phyloP scores from a whole-genome alignment of 92 coral and sea anemone species.

The Parazoanthus atlanticus region DNA sequence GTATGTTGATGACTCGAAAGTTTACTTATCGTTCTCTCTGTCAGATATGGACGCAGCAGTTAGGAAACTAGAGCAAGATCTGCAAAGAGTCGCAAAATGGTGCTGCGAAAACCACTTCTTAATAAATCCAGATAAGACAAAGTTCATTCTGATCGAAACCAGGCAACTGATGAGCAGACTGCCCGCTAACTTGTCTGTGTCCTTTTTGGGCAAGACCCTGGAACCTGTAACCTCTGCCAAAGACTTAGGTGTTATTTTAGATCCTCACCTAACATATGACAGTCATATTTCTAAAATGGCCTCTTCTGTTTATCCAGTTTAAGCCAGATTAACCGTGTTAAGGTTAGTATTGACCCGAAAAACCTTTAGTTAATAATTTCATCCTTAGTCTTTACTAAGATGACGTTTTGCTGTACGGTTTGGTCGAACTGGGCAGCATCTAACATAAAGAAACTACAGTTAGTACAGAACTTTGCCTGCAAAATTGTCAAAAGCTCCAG shows the following conservation, averaged over 20 bases:
- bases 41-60: constrained; percentile 11
- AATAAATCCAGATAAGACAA: constrained; percentile 27
- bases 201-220: constrained; percentile 1
- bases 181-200: neutral
- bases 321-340: too few species aligned
- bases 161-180: constrained; percentile 26
- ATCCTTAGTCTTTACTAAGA: too few species aligned
- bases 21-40: constrained; percentile 9
- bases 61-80: constrained; percentile 30
- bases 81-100: too few species aligned
- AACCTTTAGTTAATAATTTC: too few species aligned
- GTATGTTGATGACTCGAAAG: constrained; percentile 15
- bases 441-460: too few species aligned
- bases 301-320: too few species aligned
- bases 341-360: too few species aligned
- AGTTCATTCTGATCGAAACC: constrained; percentile 26
- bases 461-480: too few species aligned
- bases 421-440: too few species aligned
- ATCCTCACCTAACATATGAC: constrained; percentile 42
- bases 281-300: constrained; percentile 11
- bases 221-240: constrained; percentile 39
- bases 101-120: constrained; percentile 1
- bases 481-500: too few species aligned
- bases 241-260: constrained; percentile 53
- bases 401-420: too few species aligned